Conservation (phyloP, 1,140 invertebrate species). For the Temnothorax nylanderi region DNA sequence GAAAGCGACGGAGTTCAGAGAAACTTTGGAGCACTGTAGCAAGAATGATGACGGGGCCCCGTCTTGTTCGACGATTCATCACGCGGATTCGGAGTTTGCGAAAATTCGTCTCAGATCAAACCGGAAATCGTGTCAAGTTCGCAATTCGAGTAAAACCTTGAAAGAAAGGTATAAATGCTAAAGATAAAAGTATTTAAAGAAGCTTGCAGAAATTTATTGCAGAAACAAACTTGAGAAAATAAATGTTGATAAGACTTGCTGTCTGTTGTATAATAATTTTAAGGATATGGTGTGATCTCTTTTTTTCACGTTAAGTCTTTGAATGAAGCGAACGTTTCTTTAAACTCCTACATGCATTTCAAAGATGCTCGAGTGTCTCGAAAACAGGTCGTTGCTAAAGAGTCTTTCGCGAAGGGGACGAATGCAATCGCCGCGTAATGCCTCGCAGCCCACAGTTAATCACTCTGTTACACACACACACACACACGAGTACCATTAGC, state of each 20-base stretch:
- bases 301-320: background rate
- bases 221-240: background rate
- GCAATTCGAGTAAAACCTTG: background rate
- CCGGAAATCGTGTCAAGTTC: background rate
- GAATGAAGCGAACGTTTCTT: background rate
- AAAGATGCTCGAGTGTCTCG: background rate
- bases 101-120: background rate
- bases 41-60: conserved; percentile 39
- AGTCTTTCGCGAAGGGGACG: background rate
- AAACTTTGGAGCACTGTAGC: conserved; percentile 32
- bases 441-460: background rate
- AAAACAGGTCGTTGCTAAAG: background rate
- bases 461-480: background rate
- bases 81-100: background rate
- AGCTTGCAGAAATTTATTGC: background rate
- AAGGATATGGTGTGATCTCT: background rate
- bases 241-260: background rate
- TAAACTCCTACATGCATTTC: conserved; percentile 5
- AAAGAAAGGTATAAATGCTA: background rate
- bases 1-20: conserved; percentile 49
- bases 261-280: background rate
- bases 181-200: background rate
- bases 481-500: background rate
- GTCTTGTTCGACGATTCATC: conserved; percentile 23
- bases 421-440: background rate